Conservation (phyloP, 2,888 invertebrate genomes). For the Hirudinaria manillensis region DNA sequence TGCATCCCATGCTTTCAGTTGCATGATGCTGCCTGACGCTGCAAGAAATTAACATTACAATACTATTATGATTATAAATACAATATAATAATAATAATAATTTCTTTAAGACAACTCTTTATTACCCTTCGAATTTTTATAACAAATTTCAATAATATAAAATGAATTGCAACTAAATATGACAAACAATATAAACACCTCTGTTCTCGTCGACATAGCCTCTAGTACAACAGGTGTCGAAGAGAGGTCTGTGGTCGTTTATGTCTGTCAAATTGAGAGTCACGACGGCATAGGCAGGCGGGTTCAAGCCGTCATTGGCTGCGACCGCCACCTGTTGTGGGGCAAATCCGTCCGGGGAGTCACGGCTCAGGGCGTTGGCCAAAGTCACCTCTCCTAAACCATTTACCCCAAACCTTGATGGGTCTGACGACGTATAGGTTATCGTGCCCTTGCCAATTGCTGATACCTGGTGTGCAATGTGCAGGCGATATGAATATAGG, state of each 20-base stretch:
- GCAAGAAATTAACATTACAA: background rate
- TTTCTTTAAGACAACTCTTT: no score
- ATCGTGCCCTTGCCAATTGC: constrained; percentile 11
- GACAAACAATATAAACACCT: no score
- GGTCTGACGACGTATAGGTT: constrained; percentile 20
- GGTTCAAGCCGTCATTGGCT: constrained; percentile 30
- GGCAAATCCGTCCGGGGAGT: constrained; percentile 38
- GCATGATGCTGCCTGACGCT: constrained; percentile 31
- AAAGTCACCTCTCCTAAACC: constrained; percentile 32
- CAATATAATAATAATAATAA: no score
- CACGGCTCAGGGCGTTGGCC: constrained; percentile 36
- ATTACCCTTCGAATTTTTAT: no score
- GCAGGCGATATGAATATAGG: background rate
- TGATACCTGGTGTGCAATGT: constrained; percentile 22
- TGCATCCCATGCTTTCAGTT: constrained; percentile 35
- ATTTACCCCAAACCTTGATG: constrained; percentile 32
- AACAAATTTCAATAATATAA: no score
- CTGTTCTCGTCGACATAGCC: no score
- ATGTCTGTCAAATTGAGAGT: constrained; percentile 36
- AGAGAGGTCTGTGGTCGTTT: constrained; percentile 39
- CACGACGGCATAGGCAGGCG: constrained; percentile 37
- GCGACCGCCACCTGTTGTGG: constrained; percentile 39
- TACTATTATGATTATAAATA: no score
- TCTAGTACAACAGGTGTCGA: constrained; percentile 38
- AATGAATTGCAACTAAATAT: no score